Evolutionary conservation across 2,797 vertebrate species (phyloP).

Genomic region (Eulemur albifrons): DNA sequence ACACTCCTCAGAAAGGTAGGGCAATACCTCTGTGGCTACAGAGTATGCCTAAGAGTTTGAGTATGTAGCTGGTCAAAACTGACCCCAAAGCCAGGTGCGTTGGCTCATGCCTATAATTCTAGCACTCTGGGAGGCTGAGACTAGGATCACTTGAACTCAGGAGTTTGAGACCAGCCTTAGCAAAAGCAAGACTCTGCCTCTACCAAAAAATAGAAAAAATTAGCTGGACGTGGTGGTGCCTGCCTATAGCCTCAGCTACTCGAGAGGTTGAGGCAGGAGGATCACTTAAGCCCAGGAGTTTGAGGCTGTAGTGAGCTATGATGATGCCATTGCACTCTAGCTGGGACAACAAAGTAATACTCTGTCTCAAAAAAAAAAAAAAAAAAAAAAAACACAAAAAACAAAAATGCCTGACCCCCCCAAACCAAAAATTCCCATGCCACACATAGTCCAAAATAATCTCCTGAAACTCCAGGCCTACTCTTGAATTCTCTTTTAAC

Average conservation of each 20-base stretch:
- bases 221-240: neutral
- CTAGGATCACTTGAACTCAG: neutral
- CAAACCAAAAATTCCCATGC: neutral
- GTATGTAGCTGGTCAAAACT: neutral
- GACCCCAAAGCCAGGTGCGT: fast-evolving
- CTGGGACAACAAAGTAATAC: neutral
- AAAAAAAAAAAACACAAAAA: too few relatives aligned
- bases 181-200: neutral
- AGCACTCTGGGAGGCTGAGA: neutral
- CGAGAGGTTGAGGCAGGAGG: neutral
- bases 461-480: neutral
- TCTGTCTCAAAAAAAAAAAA: neutral
- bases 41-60: neutral
- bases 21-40: neutral
- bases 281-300: neutral
- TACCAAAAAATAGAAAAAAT: neutral
- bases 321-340: neutral
- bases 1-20: neutral
- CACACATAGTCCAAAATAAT: neutral
- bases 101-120: neutral
- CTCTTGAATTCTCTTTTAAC: neutral
- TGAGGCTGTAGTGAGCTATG: neutral
- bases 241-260: neutral
- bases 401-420: neutral
- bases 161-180: neutral